These are phyloP conservation scores for Spinibarbus caldwelli DNA, from an alignment of 2,797 vertebrate genomes.

Conservation along the genomic window DNA sequence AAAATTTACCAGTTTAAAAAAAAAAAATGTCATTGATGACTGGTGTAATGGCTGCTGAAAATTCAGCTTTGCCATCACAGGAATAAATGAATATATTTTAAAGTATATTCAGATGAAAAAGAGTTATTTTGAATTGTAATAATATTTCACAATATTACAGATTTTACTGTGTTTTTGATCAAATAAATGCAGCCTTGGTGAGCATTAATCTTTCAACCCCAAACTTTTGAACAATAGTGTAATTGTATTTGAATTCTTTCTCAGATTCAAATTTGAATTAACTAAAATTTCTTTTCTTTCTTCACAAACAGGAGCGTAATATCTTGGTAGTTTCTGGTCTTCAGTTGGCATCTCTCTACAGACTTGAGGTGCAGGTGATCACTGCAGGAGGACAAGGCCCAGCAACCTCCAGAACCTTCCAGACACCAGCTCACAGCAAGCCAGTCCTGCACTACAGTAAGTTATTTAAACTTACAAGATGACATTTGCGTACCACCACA, in stretches of 20 bases:
- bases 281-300: slow-evolving; percentile 16
- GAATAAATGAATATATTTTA: too few relatives aligned
- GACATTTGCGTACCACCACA: neutral
- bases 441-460: slow-evolving; percentile 73
- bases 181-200: neutral
- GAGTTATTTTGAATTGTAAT: neutral
- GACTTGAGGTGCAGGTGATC: slow-evolving; percentile 86
- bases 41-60: too few relatives aligned
- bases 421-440: slow-evolving; percentile 76
- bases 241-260: neutral
- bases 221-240: neutral
- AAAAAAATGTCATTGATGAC: too few relatives aligned
- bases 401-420: slow-evolving; percentile 82
- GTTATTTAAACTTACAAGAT: slow-evolving; percentile 57
- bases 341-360: slow-evolving; percentile 83
- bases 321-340: slow-evolving; percentile 83
- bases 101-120: neutral
- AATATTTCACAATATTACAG: neutral
- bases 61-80: too few relatives aligned
- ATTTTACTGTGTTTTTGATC: neutral
- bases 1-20: too few relatives aligned
- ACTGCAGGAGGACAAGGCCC: slow-evolving; percentile 85
- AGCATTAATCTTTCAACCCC: neutral
- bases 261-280: neutral
- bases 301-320: slow-evolving; percentile 76